Evolutionary conservation across 2,113 vertebrate species (phyloP).

Genomic region (Butorides virescens): DNA sequence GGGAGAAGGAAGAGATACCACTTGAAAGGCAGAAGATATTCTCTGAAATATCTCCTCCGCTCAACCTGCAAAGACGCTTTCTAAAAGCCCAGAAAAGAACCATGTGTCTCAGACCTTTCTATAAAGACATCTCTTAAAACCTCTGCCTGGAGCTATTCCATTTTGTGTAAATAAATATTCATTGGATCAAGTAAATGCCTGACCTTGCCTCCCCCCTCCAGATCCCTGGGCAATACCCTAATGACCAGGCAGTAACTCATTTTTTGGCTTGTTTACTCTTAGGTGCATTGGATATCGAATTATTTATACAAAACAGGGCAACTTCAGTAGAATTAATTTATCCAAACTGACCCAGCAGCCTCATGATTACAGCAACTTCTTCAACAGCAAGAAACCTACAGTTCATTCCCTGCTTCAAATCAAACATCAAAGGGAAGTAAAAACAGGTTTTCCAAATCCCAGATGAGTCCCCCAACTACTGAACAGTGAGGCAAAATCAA

Average conservation of each 20-base stretch:
- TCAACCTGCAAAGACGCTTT: background rate
- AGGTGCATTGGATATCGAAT: background rate
- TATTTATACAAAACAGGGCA: background rate
- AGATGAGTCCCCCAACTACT: background rate
- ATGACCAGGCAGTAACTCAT: background rate
- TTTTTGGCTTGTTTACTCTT: background rate
- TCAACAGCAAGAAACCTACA: background rate
- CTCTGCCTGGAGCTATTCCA: background rate
- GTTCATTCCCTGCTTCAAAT: background rate
- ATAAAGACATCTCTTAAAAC: background rate
- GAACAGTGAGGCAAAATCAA: background rate
- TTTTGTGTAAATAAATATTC: background rate
- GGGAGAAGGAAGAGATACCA: background rate
- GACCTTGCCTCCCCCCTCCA: background rate
- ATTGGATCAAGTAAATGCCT: background rate
- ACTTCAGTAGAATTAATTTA: background rate
- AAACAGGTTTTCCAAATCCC: background rate
- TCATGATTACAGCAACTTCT: background rate
- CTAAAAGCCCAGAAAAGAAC: background rate
- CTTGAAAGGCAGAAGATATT: fast-evolving
- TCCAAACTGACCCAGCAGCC: background rate
- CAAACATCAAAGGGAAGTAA: background rate
- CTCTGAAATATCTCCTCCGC: background rate
- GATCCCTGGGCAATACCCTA: background rate
- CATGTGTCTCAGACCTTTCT: background rate